Evolutionary conservation across 2,113 vertebrate genomes (phyloP).

Genomic region (Peromyscus polionotus): DNA sequence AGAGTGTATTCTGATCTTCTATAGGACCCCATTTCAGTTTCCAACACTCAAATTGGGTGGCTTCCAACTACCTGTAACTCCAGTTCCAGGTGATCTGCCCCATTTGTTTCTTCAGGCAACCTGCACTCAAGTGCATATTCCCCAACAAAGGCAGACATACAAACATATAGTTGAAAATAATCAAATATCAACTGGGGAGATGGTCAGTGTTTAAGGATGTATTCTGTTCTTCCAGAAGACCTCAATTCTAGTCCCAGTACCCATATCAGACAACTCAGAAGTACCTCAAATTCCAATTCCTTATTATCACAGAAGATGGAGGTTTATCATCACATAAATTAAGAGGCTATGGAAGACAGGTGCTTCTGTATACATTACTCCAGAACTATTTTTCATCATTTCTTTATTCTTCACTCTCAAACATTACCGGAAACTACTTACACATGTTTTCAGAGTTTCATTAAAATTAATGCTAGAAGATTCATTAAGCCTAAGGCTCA

Average conservation of each 20-base stretch:
- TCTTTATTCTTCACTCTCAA: constrained; percentile 3
- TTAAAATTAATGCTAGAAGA: neutral
- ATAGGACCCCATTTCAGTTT: neutral
- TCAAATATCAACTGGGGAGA: neutral
- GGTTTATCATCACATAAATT: neutral
- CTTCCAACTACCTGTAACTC: neutral
- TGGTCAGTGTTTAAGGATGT: neutral
- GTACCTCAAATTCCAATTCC: neutral
- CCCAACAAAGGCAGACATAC: neutral
- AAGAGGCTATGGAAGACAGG: neutral
- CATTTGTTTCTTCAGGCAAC: neutral
- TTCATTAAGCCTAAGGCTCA: neutral
- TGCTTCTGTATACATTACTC: neutral
- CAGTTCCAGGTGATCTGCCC: neutral
- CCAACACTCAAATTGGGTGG: neutral
- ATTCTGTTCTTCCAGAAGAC: neutral
- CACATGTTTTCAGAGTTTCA: neutral
- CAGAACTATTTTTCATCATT: neutral
- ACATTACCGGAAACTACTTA: neutral
- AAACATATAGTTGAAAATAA: neutral
- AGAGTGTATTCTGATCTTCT: neutral
- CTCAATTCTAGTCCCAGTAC: neutral
- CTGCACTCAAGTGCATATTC: neutral
- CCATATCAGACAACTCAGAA: neutral
- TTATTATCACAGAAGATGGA: neutral